Conservation (phyloP, 2,888 invertebrate species). For the Trichopria drosophilae region DNA sequence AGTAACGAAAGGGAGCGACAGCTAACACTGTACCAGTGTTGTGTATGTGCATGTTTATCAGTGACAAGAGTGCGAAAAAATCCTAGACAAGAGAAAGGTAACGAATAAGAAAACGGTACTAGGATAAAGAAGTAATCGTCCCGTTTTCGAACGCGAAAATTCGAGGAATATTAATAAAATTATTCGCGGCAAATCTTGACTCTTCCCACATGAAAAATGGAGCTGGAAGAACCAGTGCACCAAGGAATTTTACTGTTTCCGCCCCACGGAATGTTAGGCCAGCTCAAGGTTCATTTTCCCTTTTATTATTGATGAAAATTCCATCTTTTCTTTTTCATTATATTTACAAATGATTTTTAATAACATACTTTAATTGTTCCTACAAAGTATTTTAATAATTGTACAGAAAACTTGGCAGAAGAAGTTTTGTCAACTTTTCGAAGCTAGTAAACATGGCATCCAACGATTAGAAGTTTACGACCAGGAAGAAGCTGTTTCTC, state of each 20-base stretch:
- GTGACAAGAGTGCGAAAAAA: too few species aligned
- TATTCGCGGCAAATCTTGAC: neutral
- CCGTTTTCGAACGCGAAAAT: too few species aligned
- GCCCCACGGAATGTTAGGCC: slow-evolving; percentile 73
- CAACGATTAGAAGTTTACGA: slow-evolving; percentile 85
- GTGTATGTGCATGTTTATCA: too few species aligned
- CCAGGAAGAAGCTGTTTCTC: slow-evolving; percentile 68
- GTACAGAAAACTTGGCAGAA: slow-evolving; percentile 82
- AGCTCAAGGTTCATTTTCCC: slow-evolving; percentile 72
- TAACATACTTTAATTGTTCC: slow-evolving; percentile 1
- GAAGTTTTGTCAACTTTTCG: slow-evolving; percentile 76
- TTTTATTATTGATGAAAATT: neutral
- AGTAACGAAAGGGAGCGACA: too few species aligned
- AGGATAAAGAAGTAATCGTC: too few species aligned
- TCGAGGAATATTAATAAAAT: too few species aligned
- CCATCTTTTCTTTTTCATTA: slow-evolving; percentile 1
- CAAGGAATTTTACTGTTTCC: slow-evolving; percentile 79
- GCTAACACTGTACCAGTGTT: too few species aligned
- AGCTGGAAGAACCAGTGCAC: slow-evolving; percentile 73
- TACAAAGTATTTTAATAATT: slow-evolving; percentile 15
- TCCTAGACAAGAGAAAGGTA: too few species aligned
- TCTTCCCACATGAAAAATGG: slow-evolving; percentile 61
- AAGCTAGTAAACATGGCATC: slow-evolving; percentile 82
- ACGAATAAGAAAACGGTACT: too few species aligned
- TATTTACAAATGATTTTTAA: too few species aligned